These are phyloP conservation scores for Lemur catta DNA, from an alignment of 2,797 vertebrate species.

Conservation along the genomic window DNA sequence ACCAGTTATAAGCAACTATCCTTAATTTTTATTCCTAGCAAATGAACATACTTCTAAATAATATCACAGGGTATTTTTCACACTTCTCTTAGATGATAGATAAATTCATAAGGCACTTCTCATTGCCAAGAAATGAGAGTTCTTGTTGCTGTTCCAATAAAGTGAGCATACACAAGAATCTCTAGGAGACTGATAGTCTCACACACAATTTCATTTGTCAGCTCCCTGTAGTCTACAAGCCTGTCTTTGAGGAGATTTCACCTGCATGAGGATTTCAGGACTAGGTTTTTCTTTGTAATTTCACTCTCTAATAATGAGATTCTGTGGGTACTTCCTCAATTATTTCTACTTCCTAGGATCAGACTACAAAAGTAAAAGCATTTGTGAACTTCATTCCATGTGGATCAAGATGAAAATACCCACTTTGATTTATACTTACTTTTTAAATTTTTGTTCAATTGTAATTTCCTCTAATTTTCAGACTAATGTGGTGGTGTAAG, in stretches of 20 bases:
- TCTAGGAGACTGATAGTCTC: neutral
- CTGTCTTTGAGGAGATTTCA: constrained; percentile 37
- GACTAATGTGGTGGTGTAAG: neutral
- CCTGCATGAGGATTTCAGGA: constrained; percentile 46
- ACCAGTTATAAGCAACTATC: constrained; percentile 40
- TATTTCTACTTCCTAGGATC: constrained; percentile 30
- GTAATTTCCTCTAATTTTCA: neutral
- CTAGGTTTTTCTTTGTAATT: constrained; percentile 51
- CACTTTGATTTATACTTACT: constrained; percentile 30
- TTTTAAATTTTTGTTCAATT: neutral
- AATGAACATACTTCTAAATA: constrained; percentile 44
- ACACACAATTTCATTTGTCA: constrained; percentile 13
- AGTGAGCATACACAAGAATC: constrained; percentile 27
- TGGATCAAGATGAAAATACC: neutral
- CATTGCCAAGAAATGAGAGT: constrained; percentile 3
- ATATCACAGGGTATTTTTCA: neutral
- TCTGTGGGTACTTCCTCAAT: constrained; percentile 22
- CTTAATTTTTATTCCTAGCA: constrained; percentile 56
- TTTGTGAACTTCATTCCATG: constrained; percentile 33
- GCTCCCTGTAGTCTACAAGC: neutral
- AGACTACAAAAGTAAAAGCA: neutral
- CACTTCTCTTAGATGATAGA: constrained; percentile 4
- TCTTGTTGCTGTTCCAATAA: constrained; percentile 40
- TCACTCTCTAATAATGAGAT: constrained; percentile 33
- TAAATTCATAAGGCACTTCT: constrained; percentile 39